phyloP scores from a whole-genome alignment of 2,113 vertebrate species.

The Sarotherodon lohbergeri region DNA sequence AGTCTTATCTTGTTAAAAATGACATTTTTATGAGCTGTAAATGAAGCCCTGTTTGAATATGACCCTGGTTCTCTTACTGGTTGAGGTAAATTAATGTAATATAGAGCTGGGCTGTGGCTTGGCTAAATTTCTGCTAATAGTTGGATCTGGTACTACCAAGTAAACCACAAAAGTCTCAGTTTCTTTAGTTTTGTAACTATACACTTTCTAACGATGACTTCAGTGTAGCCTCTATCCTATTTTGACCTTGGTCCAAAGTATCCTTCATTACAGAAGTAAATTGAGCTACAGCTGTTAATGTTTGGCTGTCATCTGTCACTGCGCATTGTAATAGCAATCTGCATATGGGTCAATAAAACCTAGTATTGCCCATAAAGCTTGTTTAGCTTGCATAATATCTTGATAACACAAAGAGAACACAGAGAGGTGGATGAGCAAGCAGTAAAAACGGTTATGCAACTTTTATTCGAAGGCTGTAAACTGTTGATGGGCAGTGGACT shows the following conservation, averaged over 20 bases:
- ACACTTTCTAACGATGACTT: background rate
- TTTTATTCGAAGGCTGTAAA: background rate
- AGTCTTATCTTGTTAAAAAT: background rate
- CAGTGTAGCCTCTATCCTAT: background rate
- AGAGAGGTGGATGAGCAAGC: background rate
- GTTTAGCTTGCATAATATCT: conserved; percentile 3
- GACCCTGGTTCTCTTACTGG: background rate
- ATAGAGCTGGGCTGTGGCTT: background rate
- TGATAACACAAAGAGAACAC: background rate
- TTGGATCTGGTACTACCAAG: background rate
- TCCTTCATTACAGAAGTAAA: background rate
- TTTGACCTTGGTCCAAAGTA: conserved; percentile 11
- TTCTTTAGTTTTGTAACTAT: background rate
- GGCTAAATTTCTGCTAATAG: background rate
- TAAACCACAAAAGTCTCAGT: rapidly evolving
- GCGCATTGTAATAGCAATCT: background rate
- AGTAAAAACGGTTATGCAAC: background rate
- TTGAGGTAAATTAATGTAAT: background rate
- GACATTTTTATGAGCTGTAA: background rate
- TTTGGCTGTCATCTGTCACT: conserved; percentile 31
- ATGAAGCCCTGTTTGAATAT: background rate
- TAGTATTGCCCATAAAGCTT: background rate
- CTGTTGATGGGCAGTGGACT: background rate
- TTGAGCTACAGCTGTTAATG: conserved; percentile 26
- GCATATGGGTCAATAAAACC: conserved; percentile 18